Base-by-base conservation (phyloP, 1,140 invertebrate species). In the Asobara japonica region DNA sequence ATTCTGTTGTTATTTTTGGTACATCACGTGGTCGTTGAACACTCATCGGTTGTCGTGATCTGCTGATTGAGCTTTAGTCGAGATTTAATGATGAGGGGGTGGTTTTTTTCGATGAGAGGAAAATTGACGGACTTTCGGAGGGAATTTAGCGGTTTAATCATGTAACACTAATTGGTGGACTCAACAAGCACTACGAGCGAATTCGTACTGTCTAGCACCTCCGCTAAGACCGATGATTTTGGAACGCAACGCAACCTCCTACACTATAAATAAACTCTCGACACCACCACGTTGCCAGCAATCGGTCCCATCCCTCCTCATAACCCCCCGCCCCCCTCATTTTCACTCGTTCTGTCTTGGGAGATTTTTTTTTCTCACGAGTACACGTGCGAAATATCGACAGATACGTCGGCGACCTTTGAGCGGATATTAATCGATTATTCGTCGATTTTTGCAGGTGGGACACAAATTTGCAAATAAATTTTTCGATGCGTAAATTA, bases 191-290 rank as follows among this genome's bases (percentile, higher is more conserved):
- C 60, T 41, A 69, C 64, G 51, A 51, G 75, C 67, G 76, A 78
- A 68, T 74, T 71, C 74, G 69, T 74, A 75, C 74, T 75, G 74
- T 75, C 74, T 73, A 73, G 71, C 66, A 25, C 61, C 51, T 61
- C 62, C 76, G 74, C 69, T 66, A 51, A 62, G 60, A 65, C 76
- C 79, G 74, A 74, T 66, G 77, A 77, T 84, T 84, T 84, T 83
- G 82, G 82, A 84, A 84, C 82, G 78, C 80, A 81, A 74, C 80
- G 70, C 81, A 81, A 82, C 82, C 84, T 85, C 84, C 80, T 83
- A 73, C 74, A 78, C 85, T 86, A 87, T 86, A 85, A 86, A 87
- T 86, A 87, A 85, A 85, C 80, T 75, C 27, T 16, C 65, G 62
- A 78, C 75, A 74, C 73, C 77, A 80, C 83, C 78, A 82, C 76